Evolutionary conservation across 1,140 invertebrate genomes (phyloP), one percentile per base, ranked within the genome.

Genomic region (Zaprionus taronus): DNA sequence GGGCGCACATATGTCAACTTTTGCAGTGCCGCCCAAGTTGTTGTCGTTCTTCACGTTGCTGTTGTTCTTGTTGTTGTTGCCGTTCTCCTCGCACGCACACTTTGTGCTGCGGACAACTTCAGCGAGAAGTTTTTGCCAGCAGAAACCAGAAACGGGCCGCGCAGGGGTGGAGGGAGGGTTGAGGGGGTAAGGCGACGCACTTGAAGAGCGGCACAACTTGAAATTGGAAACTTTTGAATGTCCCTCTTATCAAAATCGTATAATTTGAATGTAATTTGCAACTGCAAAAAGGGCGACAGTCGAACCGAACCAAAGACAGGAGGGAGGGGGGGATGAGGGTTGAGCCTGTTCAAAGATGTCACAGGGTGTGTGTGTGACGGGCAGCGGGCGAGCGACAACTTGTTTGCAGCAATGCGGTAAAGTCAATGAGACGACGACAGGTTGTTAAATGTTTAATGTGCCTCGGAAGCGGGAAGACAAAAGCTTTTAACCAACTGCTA

Each of bases 141-240:
- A 76, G 47, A 24, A 56, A 61, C 41, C 31, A 67, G 34, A 71
- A 71, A 64, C 62, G 57, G 66, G 20, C 2, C 15, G 20, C 6
- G 47, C 11, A 12, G 4, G 20, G 31, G 31, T 36, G 41, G 47
- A 41, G 28, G 53, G 44, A 26, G 28, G 28, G 28, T 20, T 20
- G 28, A 7, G 6, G 6, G 38, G 31, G 61, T 9, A 56, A 28
- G 26, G 17, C 17, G 47, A 51, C 61, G 66, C 71, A 84, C 69
- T 91, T 89, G 80, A 83, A 91, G 84, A 81, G 85, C 72, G 75
- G 81, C 72, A 82, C 70, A 90, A 91, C 81, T 92, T 91, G 91
- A 92, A 92, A 92, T 92, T 89, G 91, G 91, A 92, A 91, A 92
- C 91, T 89, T 92, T 89, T 92, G 86, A 92, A 92, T 92, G 81